phyloP scores from a whole-genome alignment of 2,797 vertebrate genomes.

The Pyrrhura leucotis region DNA sequence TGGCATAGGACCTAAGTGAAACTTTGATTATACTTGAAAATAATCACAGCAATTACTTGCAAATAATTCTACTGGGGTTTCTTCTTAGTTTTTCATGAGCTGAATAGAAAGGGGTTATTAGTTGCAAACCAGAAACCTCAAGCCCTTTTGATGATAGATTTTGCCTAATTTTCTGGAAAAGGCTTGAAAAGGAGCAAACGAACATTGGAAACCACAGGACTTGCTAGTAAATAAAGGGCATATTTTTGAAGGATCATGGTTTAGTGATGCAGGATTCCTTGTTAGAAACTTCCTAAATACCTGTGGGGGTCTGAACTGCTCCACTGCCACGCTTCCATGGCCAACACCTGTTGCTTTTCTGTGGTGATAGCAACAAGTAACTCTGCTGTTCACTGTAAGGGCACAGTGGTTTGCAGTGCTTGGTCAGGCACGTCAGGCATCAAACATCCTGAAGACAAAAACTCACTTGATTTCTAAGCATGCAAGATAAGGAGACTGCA shows the following conservation, averaged over 20 bases:
- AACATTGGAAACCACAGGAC: not conserved
- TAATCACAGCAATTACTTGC: not conserved
- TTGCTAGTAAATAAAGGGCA: not conserved
- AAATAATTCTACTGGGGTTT: rapidly evolving
- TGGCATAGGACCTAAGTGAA: not conserved
- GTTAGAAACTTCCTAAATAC: not conserved
- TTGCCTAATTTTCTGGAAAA: not conserved
- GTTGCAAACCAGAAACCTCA: not conserved
- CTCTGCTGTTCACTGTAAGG: not conserved
- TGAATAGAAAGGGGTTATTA: not conserved
- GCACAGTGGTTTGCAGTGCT: not conserved
- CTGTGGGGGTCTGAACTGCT: not conserved
- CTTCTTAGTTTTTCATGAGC: not conserved
- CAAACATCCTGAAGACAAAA: not conserved
- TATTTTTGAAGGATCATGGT: not conserved
- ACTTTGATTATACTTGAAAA: not conserved
- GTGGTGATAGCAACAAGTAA: not conserved
- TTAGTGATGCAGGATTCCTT: not conserved
- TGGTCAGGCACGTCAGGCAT: too few relatives aligned
- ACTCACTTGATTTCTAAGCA: not conserved
- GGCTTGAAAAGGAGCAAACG: not conserved
- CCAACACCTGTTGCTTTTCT: not conserved
- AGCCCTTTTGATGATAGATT: not conserved
- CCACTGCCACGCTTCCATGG: rapidly evolving
- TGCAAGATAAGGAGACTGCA: not conserved